A percentile compares a stretch with the other conserved stretches of the same genome.
phyloP scores from a whole-genome alignment of 2,888 invertebrate species.

The Strigamia maritima region DNA sequence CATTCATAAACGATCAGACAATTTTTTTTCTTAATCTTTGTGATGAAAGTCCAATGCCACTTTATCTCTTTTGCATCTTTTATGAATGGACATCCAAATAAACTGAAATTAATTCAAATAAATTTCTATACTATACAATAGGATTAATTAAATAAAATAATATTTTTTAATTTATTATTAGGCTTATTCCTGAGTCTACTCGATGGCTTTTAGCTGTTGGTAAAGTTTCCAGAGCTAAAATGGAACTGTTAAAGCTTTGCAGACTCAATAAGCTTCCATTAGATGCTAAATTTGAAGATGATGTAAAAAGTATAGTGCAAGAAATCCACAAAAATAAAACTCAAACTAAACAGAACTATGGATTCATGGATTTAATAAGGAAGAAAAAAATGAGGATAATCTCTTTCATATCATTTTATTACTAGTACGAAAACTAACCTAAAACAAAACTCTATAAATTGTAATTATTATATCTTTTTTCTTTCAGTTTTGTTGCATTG shows the following conservation, averaged over 20 bases:
- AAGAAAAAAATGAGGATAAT: conserved; percentile 5
- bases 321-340: conserved; percentile 9
- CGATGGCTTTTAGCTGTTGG: conserved; percentile 42
- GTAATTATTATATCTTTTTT: not conserved
- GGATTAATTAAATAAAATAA: not conserved
- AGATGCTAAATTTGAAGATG: not conserved
- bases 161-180: conserved; percentile 31
- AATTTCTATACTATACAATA: not conserved
- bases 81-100: too few relatives aligned
- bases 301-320: not conserved
- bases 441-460: not conserved
- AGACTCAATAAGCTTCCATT: conserved; percentile 6
- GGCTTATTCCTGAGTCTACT: conserved; percentile 44
- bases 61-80: too few relatives aligned
- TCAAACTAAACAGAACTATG: not conserved
- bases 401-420: not conserved
- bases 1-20: too few relatives aligned
- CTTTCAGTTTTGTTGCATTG: conserved; percentile 21
- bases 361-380: not conserved
- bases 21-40: too few relatives aligned
- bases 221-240: not conserved
- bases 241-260: not conserved
- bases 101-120: not conserved
- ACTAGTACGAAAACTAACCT: not conserved
- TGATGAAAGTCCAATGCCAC: too few relatives aligned